A percentile compares a stretch with the other conserved stretches of the same genome.
Evolutionary conservation across 2,797 vertebrate genomes (phyloP).

Genomic region (Chelon auratus): DNA sequence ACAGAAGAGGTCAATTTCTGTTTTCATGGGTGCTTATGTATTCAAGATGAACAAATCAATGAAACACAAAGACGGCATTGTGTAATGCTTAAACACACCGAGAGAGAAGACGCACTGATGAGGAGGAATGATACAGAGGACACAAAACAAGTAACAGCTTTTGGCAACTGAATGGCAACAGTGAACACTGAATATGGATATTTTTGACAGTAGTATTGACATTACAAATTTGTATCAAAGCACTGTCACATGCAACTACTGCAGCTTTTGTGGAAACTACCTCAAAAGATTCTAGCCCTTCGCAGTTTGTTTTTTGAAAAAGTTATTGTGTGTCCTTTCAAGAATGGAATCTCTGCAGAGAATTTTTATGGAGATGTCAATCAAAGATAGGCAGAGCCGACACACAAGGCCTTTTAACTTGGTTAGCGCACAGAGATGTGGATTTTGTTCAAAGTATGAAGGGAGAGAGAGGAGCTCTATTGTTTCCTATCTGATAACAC

Average conservation of each 20-base stretch:
- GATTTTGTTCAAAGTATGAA: constrained; percentile 53
- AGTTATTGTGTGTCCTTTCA: constrained; percentile 51
- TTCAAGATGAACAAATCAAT: constrained; percentile 50
- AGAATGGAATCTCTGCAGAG: constrained; percentile 35
- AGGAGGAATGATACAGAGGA: constrained; percentile 34
- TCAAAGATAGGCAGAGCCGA: constrained; percentile 47
- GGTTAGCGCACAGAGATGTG: constrained; percentile 47
- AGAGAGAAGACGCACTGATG: constrained; percentile 21
- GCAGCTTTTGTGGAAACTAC: constrained; percentile 39
- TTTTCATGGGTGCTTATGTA: constrained; percentile 44
- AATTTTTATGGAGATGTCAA: constrained; percentile 57
- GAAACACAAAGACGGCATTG: constrained; percentile 45
- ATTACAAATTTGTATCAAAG: constrained; percentile 53
- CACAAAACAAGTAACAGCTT: constrained; percentile 28
- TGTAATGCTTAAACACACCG: constrained; percentile 40
- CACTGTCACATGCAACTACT: constrained; percentile 35
- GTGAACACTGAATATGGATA: constrained; percentile 31
- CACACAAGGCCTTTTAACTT: constrained; percentile 56
- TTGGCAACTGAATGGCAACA: constrained; percentile 47
- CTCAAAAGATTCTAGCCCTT: constrained; percentile 22
- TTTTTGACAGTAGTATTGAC: constrained; percentile 48
- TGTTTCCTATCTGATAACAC: constrained; percentile 54
- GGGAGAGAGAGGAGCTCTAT: constrained; percentile 23
- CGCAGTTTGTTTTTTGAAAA: constrained; percentile 18
- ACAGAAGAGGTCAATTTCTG: constrained; percentile 33